phyloP scores from a whole-genome alignment of 2,888 invertebrate genomes.

The Sicus ferrugineus region DNA sequence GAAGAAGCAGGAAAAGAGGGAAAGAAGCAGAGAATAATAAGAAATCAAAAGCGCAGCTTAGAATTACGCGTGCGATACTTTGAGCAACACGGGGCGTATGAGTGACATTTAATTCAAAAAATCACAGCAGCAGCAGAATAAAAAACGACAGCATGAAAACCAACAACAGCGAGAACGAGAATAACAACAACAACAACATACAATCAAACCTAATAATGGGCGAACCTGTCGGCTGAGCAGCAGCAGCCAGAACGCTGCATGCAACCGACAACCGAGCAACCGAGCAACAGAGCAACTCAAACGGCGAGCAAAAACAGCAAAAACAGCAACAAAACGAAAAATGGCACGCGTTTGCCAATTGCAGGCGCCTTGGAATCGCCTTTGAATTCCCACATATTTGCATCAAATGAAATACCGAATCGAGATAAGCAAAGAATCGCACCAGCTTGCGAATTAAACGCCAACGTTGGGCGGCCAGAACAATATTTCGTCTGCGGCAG shows the following conservation, averaged over 20 bases:
- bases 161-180: no score
- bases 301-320: not conserved
- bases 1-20: no score
- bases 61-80: no score
- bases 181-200: not conserved
- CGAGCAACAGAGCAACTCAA: not conserved
- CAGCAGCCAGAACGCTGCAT: not conserved
- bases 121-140: no score
- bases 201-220: conserved; percentile 30
- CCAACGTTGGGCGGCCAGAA: conserved; percentile 22
- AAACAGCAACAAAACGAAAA: conserved; percentile 4
- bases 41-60: no score
- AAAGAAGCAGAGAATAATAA: no score
- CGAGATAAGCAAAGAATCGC: not conserved
- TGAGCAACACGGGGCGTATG: conserved; percentile 7
- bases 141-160: no score
- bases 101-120: not conserved
- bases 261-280: not conserved
- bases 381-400: conserved; percentile 1
- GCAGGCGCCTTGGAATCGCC: conserved; percentile 31
- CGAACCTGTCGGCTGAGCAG: conserved; percentile 33
- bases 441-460: conserved; percentile 14
- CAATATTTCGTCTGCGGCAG: conserved; percentile 3
- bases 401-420: not conserved
- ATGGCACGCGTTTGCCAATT: conserved; percentile 21